Conservation (phyloP, 1,140 invertebrate genomes). For the Macrocentrus cingulum region DNA sequence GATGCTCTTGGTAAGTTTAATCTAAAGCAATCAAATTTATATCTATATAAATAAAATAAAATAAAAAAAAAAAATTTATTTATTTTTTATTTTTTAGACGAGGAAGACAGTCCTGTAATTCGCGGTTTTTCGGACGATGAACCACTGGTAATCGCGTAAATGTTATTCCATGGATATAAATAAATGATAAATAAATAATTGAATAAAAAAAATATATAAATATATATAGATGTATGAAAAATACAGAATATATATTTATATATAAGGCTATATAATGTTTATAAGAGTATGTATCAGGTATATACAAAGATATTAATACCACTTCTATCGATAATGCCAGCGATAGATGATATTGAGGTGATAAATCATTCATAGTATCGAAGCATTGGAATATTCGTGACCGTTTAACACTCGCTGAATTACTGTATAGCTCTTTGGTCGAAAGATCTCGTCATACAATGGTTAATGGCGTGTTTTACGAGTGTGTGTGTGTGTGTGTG, state of each 20-base stretch:
- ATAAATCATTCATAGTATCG: constrained; percentile 1
- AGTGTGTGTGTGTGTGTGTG: too few relatives aligned
- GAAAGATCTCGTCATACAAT: too few relatives aligned
- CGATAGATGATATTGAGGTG: constrained; percentile 27
- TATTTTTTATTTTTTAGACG: constrained; percentile 64
- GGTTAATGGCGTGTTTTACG: not conserved
- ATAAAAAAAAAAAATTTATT: constrained; percentile 3
- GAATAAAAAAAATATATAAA: too few relatives aligned
- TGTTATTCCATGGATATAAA: constrained; percentile 23
- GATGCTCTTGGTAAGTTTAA: constrained; percentile 67
- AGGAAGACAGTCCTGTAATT: constrained; percentile 85
- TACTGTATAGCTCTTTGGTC: too few relatives aligned
- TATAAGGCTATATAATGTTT: constrained; percentile 21
- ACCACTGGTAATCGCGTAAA: constrained; percentile 85
- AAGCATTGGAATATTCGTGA: not conserved
- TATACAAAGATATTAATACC: constrained; percentile 31
- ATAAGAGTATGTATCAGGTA: constrained; percentile 9
- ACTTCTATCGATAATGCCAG: constrained; percentile 27
- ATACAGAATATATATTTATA: constrained; percentile 30
- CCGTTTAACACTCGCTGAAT: too few relatives aligned
- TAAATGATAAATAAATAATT: constrained; percentile 30
- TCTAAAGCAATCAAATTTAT: too few relatives aligned
- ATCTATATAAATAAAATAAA: constrained; percentile 6
- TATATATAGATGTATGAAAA: too few relatives aligned
- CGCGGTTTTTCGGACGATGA: constrained; percentile 92